A percentile compares a stretch with the other conserved stretches of the same genome.
phyloP scores from a whole-genome alignment of 92 coral and sea anemone genomes.

The Virgularia gustaviana region DNA sequence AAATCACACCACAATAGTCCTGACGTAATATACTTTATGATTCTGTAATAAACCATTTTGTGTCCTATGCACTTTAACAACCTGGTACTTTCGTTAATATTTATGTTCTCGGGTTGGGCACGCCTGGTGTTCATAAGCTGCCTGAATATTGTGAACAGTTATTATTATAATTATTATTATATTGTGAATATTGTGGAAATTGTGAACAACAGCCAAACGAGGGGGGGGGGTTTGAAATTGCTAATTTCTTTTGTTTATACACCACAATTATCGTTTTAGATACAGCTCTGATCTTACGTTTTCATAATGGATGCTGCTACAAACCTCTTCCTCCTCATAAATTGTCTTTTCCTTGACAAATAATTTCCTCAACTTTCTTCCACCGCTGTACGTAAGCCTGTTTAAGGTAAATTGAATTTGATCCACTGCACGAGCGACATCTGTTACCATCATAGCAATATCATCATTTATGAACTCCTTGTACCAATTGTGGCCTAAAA shows the following conservation, averaged over 20 bases:
- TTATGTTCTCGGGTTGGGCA: no score
- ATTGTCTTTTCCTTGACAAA: constrained; percentile 9
- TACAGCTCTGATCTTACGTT: neutral
- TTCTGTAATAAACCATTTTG: no score
- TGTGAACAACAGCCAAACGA: no score
- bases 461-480: constrained; percentile 88
- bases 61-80: no score
- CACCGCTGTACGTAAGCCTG: constrained; percentile 18
- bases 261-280: neutral
- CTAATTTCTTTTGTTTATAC: neutral
- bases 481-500: constrained; percentile 86
- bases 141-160: no score
- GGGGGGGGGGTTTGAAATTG: neutral
- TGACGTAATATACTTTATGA: no score
- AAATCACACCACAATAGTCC: no score
- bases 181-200: no score
- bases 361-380: neutral
- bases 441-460: constrained; percentile 94
- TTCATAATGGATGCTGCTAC: neutral
- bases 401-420: constrained; percentile 67
- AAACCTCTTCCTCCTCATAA: constrained; percentile 24
- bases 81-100: no score
- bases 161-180: no score
- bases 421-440: constrained; percentile 77
- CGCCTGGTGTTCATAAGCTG: no score